Evolutionary conservation across 2,797 vertebrate species (phyloP).

Genomic region (Decapterus maruadsi): DNA sequence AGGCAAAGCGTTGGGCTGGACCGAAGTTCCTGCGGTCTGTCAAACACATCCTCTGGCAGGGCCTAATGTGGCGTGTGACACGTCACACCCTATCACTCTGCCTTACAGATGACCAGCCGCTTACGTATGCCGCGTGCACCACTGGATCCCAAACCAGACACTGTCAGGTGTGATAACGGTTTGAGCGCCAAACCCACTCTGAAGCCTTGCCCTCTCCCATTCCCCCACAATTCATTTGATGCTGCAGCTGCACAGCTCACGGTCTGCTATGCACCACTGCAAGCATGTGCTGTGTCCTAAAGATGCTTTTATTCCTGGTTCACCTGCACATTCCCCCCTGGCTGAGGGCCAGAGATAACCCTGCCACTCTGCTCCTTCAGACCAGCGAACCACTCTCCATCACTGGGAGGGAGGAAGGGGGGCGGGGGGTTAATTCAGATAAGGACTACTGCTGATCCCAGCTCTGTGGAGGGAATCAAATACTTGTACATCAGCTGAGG

Average conservation of each 20-base stretch:
- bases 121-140: slow-evolving; percentile 77
- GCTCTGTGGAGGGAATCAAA: slow-evolving; percentile 57
- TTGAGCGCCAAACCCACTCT: slow-evolving; percentile 75
- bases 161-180: slow-evolving; percentile 85
- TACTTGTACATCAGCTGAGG: slow-evolving; percentile 37
- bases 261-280: slow-evolving; percentile 58
- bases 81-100: slow-evolving; percentile 81
- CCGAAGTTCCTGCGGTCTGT: slow-evolving; percentile 70
- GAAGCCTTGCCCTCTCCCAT: slow-evolving; percentile 76
- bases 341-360: slow-evolving; percentile 73
- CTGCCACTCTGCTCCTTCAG: slow-evolving; percentile 45
- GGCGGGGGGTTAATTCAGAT: slow-evolving; percentile 51
- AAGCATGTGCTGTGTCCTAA: slow-evolving; percentile 57
- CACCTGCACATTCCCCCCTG: slow-evolving; percentile 65
- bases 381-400: slow-evolving; percentile 60
- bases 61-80: slow-evolving; percentile 77
- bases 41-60: slow-evolving; percentile 72
- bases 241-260: slow-evolving; percentile 49
- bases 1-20: slow-evolving; percentile 49
- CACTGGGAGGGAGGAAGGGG: slow-evolving; percentile 34
- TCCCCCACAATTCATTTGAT: slow-evolving; percentile 57
- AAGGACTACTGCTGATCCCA: slow-evolving; percentile 58
- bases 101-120: slow-evolving; percentile 77
- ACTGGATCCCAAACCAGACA: slow-evolving; percentile 81
- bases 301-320: slow-evolving; percentile 68